Conservation (phyloP, 2,888 invertebrate species). For the Drosophila mettleri region DNA sequence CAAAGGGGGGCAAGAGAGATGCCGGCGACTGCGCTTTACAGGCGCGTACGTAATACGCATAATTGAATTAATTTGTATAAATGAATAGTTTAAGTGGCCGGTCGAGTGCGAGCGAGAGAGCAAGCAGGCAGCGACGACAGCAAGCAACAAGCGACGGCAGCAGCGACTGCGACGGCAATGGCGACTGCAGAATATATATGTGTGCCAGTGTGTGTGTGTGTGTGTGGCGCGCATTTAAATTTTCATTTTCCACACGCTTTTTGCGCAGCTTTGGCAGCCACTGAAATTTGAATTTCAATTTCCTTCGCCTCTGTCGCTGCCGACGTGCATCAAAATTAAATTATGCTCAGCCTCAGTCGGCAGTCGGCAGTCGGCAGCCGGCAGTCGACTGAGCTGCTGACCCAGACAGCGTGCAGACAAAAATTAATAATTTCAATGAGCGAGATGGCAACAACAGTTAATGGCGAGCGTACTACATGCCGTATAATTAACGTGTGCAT, state of each 20-base stretch:
- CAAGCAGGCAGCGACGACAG: constrained; percentile 27
- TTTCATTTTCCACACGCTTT: constrained; percentile 76
- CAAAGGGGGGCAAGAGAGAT: constrained; percentile 39
- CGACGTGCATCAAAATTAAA: constrained; percentile 76
- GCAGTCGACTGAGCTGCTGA: constrained; percentile 59
- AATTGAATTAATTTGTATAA: constrained; percentile 84
- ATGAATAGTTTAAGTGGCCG: constrained; percentile 83
- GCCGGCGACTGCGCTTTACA: constrained; percentile 78
- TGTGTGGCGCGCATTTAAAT: constrained; percentile 79
- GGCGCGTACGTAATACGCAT: constrained; percentile 81
- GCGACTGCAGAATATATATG: constrained; percentile 36
- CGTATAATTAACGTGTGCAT: constrained; percentile 81
- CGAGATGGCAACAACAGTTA: constrained; percentile 47
- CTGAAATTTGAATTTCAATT: constrained; percentile 80
- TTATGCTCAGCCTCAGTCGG: constrained; percentile 71
- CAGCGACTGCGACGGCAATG: constrained; percentile 3
- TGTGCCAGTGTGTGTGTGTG: constrained; percentile 3
- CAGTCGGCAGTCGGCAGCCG: constrained; percentile 26
- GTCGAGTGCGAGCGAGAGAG: constrained; percentile 62
- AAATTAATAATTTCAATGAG: constrained; percentile 74
- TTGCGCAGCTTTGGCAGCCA: constrained; percentile 53
- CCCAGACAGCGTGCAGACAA: constrained; percentile 80
- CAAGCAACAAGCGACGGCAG: constrained; percentile 16
- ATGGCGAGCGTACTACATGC: constrained; percentile 72
- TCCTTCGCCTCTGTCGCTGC: constrained; percentile 35